phyloP scores from a whole-genome alignment of 2,113 vertebrate species.

The Lepisosteus osseus region DNA sequence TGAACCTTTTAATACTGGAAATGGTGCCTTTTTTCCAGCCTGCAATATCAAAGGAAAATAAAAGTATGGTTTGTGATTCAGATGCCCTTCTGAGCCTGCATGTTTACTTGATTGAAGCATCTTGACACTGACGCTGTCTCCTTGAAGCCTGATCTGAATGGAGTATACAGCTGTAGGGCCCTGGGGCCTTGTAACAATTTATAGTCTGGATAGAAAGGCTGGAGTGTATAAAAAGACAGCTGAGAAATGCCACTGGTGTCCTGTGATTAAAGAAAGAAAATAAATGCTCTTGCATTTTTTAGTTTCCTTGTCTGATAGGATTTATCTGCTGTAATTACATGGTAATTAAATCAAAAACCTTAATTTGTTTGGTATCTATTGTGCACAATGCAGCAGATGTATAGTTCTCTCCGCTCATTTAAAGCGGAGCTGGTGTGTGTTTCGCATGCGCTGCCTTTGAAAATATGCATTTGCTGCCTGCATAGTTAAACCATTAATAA shows the following conservation, averaged over 20 bases:
- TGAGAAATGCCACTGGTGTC: constrained; percentile 43
- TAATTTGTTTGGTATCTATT: neutral
- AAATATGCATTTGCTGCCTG: too few species aligned
- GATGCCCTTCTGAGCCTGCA: constrained; percentile 51
- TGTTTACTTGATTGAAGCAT: constrained; percentile 58
- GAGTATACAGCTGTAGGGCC: constrained; percentile 47
- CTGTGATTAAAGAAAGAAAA: constrained; percentile 23
- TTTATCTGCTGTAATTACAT: neutral
- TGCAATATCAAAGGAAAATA: constrained; percentile 17
- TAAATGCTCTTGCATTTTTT: neutral
- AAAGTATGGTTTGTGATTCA: constrained; percentile 37
- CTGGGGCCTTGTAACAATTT: constrained; percentile 53
- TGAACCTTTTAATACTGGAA: constrained; percentile 19
- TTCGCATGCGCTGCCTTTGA: too few species aligned
- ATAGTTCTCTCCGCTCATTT: too few species aligned
- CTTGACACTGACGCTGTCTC: constrained; percentile 42
- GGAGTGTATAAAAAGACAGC: constrained; percentile 52
- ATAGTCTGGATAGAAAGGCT: constrained; percentile 50
- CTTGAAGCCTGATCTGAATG: constrained; percentile 53
- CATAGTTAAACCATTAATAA: too few species aligned
- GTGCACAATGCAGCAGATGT: too few species aligned
- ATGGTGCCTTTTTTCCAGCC: constrained; percentile 5
- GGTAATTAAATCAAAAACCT: neutral
- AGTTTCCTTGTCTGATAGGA: neutral
- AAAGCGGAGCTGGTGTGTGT: too few species aligned